phyloP scores from a whole-genome alignment of 2,797 vertebrate genomes.

The Rhincodon typus region DNA sequence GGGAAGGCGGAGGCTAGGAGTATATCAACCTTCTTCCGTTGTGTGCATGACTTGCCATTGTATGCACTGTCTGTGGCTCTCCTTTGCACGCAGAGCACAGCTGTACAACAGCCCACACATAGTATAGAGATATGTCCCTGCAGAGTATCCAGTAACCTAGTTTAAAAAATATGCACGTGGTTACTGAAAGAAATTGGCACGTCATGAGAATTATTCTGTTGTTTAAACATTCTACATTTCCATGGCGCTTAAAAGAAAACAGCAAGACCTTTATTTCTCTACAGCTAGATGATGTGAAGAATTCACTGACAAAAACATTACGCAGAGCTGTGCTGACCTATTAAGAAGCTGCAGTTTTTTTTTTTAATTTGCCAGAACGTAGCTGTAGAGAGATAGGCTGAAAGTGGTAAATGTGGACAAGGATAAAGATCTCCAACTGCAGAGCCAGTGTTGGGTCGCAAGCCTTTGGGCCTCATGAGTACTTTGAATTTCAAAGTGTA shows the following conservation, averaged over 20 bases:
- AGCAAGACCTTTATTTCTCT: slow-evolving; percentile 13
- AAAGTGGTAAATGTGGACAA: not conserved
- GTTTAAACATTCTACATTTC: not conserved
- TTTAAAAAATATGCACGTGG: not conserved
- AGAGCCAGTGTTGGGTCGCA: not conserved
- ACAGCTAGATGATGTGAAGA: not conserved
- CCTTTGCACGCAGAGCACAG: not conserved
- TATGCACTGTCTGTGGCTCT: not conserved
- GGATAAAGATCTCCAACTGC: not conserved
- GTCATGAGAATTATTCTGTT: not conserved
- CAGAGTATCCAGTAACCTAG: not conserved
- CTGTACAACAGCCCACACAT: not conserved
- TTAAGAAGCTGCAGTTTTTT: not conserved
- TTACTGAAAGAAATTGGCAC: not conserved
- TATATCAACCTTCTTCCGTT: not conserved
- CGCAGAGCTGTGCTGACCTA: not conserved
- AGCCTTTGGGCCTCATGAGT: not conserved
- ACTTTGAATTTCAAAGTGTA: not conserved
- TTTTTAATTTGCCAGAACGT: not conserved
- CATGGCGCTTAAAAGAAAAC: not conserved
- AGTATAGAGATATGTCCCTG: not conserved
- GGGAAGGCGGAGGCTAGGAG: not conserved
- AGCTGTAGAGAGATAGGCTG: not conserved
- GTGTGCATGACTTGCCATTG: not conserved
- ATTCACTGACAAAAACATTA: not conserved